phyloP scores from a whole-genome alignment of 2,113 vertebrate genomes.

The Heloderma charlesbogerti region DNA sequence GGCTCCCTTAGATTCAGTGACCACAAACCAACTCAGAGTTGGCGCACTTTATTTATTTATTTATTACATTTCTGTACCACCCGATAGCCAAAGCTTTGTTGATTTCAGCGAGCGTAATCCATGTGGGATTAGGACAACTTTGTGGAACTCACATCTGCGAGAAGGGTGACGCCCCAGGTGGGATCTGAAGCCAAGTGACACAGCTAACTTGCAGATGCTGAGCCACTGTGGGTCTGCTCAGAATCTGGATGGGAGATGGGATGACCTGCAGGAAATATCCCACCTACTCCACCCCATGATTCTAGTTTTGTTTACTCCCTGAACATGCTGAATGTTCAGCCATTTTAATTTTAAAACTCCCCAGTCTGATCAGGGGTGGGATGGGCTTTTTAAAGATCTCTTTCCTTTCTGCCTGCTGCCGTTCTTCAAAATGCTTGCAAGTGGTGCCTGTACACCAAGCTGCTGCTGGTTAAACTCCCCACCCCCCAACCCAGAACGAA shows the following conservation, averaged over 20 bases:
- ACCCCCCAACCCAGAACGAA: not conserved
- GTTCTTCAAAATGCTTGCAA: constrained; percentile 35
- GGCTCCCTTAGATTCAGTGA: not conserved
- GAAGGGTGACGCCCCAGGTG: not conserved
- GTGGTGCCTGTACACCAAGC: constrained; percentile 54
- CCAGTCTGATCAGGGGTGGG: not conserved
- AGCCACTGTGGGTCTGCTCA: not conserved
- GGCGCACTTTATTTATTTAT: not conserved
- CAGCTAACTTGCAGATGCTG: not conserved
- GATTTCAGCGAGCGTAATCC: not conserved
- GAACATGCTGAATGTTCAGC: not conserved
- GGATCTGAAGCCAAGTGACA: not conserved
- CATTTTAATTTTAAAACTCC: constrained; percentile 36
- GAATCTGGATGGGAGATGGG: too few species aligned
- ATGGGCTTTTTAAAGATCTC: not conserved
- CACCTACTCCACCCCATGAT: too few species aligned
- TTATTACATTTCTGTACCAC: too few species aligned
- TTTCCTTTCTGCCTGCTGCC: constrained; percentile 51
- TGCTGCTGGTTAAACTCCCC: not conserved
- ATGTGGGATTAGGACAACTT: too few species aligned
- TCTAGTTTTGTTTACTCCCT: not conserved
- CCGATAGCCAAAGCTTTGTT: too few species aligned
- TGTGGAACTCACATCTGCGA: not conserved
- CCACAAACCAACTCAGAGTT: not conserved
- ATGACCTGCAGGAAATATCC: not conserved